Conservation (phyloP, 2,113 vertebrate species). For the Ammodramus savannarum region DNA sequence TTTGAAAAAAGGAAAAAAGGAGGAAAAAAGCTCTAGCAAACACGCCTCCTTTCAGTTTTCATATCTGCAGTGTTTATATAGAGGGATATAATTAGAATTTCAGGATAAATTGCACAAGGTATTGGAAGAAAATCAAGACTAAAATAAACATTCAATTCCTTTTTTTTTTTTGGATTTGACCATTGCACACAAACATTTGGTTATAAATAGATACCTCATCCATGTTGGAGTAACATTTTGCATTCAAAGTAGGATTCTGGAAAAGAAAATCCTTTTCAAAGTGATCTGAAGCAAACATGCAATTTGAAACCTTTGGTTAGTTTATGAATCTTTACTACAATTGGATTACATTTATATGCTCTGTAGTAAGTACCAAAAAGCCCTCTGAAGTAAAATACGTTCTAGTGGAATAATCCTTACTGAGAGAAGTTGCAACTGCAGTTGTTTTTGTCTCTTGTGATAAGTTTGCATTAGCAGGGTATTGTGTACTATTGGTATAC, state of each 20-base stretch:
- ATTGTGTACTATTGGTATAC: background rate
- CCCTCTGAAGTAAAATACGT: background rate
- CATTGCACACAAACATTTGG: background rate
- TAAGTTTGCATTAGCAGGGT: background rate
- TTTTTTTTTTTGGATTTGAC: background rate
- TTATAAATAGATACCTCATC: constrained; percentile 18
- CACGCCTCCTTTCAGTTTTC: background rate
- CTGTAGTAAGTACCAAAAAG: constrained; percentile 15
- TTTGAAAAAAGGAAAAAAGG: constrained; percentile 22
- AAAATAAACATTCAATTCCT: background rate
- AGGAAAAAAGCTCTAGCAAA: background rate
- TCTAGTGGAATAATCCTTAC: background rate
- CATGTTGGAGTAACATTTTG: background rate
- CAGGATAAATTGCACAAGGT: background rate
- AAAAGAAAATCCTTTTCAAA: background rate
- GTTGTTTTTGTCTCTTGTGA: background rate
- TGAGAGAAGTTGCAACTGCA: background rate
- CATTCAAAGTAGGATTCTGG: constrained; percentile 1
- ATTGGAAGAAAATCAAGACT: constrained; percentile 53
- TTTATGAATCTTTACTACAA: constrained; percentile 7
- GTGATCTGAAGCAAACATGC: background rate
- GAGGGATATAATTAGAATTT: constrained; percentile 29
- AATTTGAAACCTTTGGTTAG: constrained; percentile 24
- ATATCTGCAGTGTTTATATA: background rate
- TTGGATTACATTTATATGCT: constrained; percentile 14